A percentile compares a stretch with the other conserved stretches of the same genome.
phyloP scores from a whole-genome alignment of 2,888 invertebrate species.

The Lampropteryx suffumata region DNA sequence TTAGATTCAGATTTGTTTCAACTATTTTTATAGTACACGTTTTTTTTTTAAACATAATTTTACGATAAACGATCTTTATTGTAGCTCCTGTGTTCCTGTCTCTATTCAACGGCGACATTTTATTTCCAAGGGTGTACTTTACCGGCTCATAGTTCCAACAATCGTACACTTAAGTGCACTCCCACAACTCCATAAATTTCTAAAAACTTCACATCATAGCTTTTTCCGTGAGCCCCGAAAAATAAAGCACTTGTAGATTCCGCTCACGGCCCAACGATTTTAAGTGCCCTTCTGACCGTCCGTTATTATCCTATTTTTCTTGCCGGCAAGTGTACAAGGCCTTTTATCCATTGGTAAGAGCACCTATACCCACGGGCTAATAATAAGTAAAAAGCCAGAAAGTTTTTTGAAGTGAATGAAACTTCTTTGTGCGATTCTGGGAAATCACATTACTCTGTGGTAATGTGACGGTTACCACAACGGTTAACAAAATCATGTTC shows the following conservation, averaged over 20 bases:
- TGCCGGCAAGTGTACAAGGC: slow-evolving; percentile 38
- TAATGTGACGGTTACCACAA: slow-evolving; percentile 4
- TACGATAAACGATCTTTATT: too few relatives aligned
- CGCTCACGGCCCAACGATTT: slow-evolving; percentile 52
- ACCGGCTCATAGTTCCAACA: background rate
- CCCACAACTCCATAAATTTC: slow-evolving; percentile 17
- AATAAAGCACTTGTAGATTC: slow-evolving; percentile 54
- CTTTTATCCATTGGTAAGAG: slow-evolving; percentile 36
- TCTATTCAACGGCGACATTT: too few relatives aligned
- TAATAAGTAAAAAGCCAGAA: slow-evolving; percentile 29
- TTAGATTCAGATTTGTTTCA: too few relatives aligned
- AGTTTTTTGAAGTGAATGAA: slow-evolving; percentile 34
- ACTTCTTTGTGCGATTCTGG: slow-evolving; percentile 31
- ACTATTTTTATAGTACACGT: too few relatives aligned
- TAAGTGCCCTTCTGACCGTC: slow-evolving; percentile 53
- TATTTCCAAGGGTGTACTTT: too few relatives aligned
- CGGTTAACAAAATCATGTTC: slow-evolving; percentile 29
- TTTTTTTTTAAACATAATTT: too few relatives aligned
- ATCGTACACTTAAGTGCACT: slow-evolving; percentile 21
- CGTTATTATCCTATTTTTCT: slow-evolving; percentile 65
- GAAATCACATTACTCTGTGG: slow-evolving; percentile 30
- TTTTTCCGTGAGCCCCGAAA: slow-evolving; percentile 21
- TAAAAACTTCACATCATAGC: slow-evolving; percentile 19
- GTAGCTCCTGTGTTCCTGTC: too few relatives aligned
- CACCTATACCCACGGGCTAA: slow-evolving; percentile 32